A percentile compares a stretch with the other conserved stretches of the same genome.
These are phyloP conservation scores for Drosophila micromelanica DNA, from an alignment of 1,140 invertebrate genomes.

Conservation along the genomic window DNA sequence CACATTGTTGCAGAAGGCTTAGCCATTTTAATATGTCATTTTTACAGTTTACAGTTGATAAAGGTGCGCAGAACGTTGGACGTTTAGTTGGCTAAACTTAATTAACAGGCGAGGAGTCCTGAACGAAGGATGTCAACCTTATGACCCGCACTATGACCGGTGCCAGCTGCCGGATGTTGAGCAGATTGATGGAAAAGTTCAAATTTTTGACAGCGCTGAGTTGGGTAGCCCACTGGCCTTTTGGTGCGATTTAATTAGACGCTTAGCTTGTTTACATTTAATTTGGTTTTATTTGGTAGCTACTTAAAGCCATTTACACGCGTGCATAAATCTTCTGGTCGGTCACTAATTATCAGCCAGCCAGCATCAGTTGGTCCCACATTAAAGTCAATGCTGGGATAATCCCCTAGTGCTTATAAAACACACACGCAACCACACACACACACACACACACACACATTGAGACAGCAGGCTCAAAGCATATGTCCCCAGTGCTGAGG, in stretches of 20 bases:
- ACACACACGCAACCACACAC: conserved; percentile 12
- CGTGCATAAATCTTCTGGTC: conserved; percentile 75
- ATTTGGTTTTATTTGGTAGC: conserved; percentile 70
- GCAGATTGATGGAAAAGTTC: conserved; percentile 66
- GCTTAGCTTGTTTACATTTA: conserved; percentile 78
- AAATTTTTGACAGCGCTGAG: conserved; percentile 57
- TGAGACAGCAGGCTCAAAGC: conserved; percentile 30
- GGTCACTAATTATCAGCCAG: conserved; percentile 74
- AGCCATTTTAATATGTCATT: conserved; percentile 58
- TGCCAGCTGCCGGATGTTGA: conserved; percentile 4
- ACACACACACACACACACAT: not conserved
- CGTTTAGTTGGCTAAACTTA: conserved; percentile 61
- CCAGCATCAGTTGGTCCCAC: conserved; percentile 72
- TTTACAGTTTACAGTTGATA: conserved; percentile 53
- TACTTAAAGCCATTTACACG: conserved; percentile 77
- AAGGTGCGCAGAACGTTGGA: conserved; percentile 54
- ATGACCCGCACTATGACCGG: conserved; percentile 29
- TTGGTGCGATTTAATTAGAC: conserved; percentile 71
- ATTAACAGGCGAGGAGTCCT: conserved; percentile 52
- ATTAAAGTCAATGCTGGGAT: conserved; percentile 66
- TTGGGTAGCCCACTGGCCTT: conserved; percentile 32
- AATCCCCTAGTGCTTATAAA: conserved; percentile 76
- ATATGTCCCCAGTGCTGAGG: conserved; percentile 76
- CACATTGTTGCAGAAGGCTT: conserved; percentile 36
- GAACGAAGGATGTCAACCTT: conserved; percentile 17